These are phyloP conservation scores for Eulemur coronatus DNA, from an alignment of 2,797 vertebrate genomes.

Conservation along the genomic window DNA sequence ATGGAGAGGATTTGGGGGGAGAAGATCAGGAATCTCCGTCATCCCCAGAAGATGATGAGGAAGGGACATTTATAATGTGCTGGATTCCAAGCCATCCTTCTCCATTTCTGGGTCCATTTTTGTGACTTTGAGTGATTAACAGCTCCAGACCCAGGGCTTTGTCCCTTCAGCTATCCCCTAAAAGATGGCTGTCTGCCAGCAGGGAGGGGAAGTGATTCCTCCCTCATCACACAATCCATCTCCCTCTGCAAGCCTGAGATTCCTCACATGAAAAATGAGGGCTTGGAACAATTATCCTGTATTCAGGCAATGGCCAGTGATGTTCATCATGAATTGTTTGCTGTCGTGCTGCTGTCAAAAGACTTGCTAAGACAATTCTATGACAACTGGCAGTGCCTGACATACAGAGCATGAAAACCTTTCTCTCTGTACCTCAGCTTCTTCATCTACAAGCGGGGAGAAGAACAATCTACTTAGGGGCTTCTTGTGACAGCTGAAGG, in stretches of 20 bases:
- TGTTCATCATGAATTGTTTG: not conserved
- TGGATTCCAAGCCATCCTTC: not conserved
- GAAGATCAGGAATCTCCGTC: not conserved
- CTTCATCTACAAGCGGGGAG: not conserved
- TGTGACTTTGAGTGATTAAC: slow-evolving; percentile 1
- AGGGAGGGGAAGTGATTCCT: not conserved
- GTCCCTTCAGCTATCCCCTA: not conserved
- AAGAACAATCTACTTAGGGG: not conserved
- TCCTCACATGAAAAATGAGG: not conserved
- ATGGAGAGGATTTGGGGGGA: not conserved
- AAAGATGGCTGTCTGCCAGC: not conserved
- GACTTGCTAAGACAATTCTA: not conserved
- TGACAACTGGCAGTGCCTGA: not conserved
- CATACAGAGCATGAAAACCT: not conserved
- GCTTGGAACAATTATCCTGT: not conserved
- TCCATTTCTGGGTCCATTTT: slow-evolving; percentile 4
- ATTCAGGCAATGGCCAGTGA: not conserved
- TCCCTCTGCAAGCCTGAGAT: not conserved
- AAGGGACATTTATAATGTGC: not conserved
- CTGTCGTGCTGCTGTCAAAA: not conserved
- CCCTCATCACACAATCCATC: not conserved
- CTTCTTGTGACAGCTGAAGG: not conserved
- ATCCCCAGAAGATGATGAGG: not conserved
- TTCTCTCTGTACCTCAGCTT: slow-evolving; percentile 5
- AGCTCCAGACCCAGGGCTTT: not conserved